Percentiles rank a stretch among this genome's conserved stretches.
These are phyloP conservation scores for Caenorhabditis imperialis DNA, from an alignment of 2,888 invertebrate genomes.

Conservation along the genomic window DNA sequence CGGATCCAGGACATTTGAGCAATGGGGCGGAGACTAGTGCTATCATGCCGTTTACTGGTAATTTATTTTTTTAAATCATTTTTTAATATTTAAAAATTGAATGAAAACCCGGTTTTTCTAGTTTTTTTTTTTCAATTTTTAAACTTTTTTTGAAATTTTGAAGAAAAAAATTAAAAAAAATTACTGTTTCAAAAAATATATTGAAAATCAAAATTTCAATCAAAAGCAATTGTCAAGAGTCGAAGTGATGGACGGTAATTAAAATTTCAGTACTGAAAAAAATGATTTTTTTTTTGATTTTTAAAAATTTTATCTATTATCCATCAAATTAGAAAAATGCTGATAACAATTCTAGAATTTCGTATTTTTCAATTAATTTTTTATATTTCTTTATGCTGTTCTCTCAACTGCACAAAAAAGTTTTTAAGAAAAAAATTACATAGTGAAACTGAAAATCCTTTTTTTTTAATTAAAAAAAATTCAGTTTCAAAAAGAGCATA, in stretches of 20 bases:
- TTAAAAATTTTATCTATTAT: background rate
- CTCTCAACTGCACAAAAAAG: too few relatives aligned
- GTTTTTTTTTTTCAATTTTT: slow-evolving; percentile 79
- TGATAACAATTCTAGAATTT: background rate
- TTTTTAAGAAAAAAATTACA: too few relatives aligned
- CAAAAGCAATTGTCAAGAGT: too few relatives aligned
- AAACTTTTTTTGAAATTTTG: background rate
- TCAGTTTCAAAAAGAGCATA: too few relatives aligned
- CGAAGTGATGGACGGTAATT: too few relatives aligned
- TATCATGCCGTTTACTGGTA: slow-evolving; percentile 87
- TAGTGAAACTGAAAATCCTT: too few relatives aligned
- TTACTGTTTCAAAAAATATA: background rate
- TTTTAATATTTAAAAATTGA: too few relatives aligned
- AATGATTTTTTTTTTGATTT: background rate
- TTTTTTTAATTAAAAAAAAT: too few relatives aligned
- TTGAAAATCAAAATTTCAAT: background rate
- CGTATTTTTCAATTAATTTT: too few relatives aligned
- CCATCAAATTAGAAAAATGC: background rate
- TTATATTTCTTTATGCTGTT: too few relatives aligned
- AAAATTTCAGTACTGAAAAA: background rate
- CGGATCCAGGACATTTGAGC: slow-evolving; percentile 55
- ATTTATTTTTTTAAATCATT: too few relatives aligned
- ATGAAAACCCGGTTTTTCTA: too few relatives aligned
- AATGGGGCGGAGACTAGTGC: slow-evolving; percentile 84
- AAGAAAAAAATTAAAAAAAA: background rate